Conservation (phyloP, 2,113 vertebrate genomes). For the Chelonoidis abingdonii region DNA sequence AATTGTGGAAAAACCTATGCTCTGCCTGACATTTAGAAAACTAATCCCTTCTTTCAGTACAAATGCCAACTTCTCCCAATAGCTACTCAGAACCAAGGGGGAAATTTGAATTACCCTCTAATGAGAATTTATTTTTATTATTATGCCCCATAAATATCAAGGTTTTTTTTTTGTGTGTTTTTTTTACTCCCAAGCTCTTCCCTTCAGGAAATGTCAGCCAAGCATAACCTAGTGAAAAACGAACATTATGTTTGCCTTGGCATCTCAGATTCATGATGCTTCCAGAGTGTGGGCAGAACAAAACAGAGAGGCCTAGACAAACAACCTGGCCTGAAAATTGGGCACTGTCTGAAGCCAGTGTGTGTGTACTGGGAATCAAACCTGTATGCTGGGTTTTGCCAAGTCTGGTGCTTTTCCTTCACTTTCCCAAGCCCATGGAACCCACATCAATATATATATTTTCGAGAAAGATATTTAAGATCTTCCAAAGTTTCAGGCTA, state of each 20-base stretch:
- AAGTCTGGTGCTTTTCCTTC: constrained; percentile 49
- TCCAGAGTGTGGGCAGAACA: constrained; percentile 43
- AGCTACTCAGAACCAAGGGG: neutral
- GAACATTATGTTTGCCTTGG: constrained; percentile 66
- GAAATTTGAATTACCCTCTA: constrained; percentile 18
- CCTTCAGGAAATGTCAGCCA: constrained; percentile 76
- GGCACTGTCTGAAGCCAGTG: neutral
- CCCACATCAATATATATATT: neutral
- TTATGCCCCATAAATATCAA: constrained; percentile 53
- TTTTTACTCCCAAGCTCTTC: constrained; percentile 17
- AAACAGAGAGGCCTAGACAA: constrained; percentile 42
- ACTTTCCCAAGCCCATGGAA: neutral
- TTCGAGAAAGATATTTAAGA: neutral
- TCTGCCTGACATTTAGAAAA: neutral
- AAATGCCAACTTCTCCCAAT: neutral
- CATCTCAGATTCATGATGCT: neutral
- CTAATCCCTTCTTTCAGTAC: neutral
- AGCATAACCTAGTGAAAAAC: constrained; percentile 66
- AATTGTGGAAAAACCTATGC: neutral
- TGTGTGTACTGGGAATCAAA: constrained; percentile 36
- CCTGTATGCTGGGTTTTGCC: neutral
- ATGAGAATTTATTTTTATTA: constrained; percentile 50
- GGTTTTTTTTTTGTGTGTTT: constrained; percentile 26
- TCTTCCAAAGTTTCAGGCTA: neutral
- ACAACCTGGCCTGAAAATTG: constrained; percentile 23